Base-by-base conservation (phyloP, 92 coral and sea anemone genomes). In the Porites divaricata region DNA sequence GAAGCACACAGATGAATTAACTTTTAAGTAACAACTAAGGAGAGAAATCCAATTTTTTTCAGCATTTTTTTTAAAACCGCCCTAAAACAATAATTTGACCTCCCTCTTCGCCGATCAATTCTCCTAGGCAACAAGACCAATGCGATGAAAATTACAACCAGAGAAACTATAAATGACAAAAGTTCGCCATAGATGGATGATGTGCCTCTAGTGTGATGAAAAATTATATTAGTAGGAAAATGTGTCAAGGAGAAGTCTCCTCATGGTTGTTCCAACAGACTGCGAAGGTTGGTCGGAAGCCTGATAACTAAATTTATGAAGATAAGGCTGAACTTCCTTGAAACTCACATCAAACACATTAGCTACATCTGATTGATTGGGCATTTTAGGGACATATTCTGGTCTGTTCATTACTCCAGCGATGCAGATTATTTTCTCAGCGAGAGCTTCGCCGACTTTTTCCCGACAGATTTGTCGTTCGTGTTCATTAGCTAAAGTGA, bases 321-420 rank as follows among this genome's bases (percentile, higher is more conserved):
- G 81, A 71, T 94, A 96, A 8, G 98, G 98, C 25, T 96, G 98
- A n/a, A 96, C 92, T 14, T 92, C 93, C 21, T 83, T 70, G 78
- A 86, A 92, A 80, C 95, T 84, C 52, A 93, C 87, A 68, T 96
- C 98, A 86, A 96, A 96, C 25, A 96, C 98, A 85, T 96, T 96
- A 3, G 96, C 86, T 62, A 94, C 76, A 13, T 96, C 98, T 26
- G 98, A 88, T 51, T 94, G 98, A 72, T 96, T 96, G 3, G 98
- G 98, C 98, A 94, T 94, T 76, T 96, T 96, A 8, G 98, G 98
- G 13, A 96, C 96, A 74, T 96, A 96, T 51, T 96, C 98, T 58
- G 98, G 93, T 56, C 95, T 81, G 87, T 96, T 96, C 93, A 96
- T 96, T 9, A 97, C 97, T 78, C 95, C 98, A 63, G 98, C 98